These are phyloP conservation scores for Numenius arquata DNA, from an alignment of 2,113 vertebrate species.

Conservation along the genomic window DNA sequence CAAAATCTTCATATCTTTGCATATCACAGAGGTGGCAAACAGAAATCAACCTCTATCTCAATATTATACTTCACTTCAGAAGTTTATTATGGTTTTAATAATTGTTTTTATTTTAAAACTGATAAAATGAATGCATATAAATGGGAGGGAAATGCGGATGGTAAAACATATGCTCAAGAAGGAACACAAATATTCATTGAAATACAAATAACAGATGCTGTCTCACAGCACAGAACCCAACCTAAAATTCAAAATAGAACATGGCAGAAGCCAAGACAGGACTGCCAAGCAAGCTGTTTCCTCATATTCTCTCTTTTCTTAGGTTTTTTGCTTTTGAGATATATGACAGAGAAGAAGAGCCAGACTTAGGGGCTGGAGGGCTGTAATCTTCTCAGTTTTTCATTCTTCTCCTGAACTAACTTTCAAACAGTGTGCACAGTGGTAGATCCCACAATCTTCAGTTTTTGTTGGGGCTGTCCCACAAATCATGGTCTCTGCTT, in stretches of 20 bases:
- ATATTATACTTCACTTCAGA: neutral
- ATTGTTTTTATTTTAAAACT: neutral
- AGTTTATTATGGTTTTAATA: neutral
- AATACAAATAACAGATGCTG: neutral
- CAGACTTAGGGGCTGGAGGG: neutral
- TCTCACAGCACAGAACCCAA: neutral
- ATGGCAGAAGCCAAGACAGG: neutral
- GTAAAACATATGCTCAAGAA: neutral
- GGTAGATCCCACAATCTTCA: conserved; percentile 6
- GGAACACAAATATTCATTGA: neutral
- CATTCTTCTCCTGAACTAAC: neutral
- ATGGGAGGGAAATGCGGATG: neutral
- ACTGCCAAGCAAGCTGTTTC: neutral
- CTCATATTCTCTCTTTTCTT: neutral
- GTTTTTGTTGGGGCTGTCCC: neutral
- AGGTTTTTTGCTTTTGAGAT: neutral
- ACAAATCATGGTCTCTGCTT: conserved; percentile 33
- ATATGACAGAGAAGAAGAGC: neutral
- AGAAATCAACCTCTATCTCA: neutral
- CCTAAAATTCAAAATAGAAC: neutral
- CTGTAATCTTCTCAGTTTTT: neutral
- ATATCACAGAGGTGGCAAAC: neutral
- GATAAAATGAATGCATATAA: neutral
- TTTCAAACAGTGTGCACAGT: neutral
- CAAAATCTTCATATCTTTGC: neutral